A percentile compares a stretch with the other conserved stretches of the same genome.
Conservation (phyloP, 2,797 vertebrate species). For the Salarias fasciatus region DNA sequence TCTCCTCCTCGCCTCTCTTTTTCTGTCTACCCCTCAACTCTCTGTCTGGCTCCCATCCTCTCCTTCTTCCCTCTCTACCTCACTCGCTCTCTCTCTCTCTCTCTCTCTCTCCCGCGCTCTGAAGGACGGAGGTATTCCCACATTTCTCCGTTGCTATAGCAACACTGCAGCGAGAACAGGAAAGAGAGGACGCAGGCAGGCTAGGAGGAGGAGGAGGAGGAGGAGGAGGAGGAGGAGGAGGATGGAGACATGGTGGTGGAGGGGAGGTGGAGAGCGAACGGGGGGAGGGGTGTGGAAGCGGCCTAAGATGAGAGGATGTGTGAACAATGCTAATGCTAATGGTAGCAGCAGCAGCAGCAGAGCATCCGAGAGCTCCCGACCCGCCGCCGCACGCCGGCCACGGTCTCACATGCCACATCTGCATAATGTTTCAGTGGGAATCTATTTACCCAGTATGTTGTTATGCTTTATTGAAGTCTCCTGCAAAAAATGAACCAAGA, state of each 20-base stretch:
- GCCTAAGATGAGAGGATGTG: constrained; percentile 69
- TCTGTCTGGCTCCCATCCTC: constrained; percentile 50
- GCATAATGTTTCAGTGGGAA: constrained; percentile 53
- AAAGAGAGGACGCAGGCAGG: constrained; percentile 73
- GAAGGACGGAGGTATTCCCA: constrained; percentile 89
- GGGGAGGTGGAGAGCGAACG: constrained; percentile 20
- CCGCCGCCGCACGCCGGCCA: constrained; percentile 33
- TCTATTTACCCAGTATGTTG: constrained; percentile 32
- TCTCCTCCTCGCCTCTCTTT: constrained; percentile 30
- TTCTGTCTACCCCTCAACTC: constrained; percentile 41
- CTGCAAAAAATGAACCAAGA: constrained; percentile 22
- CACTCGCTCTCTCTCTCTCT: constrained; percentile 24
- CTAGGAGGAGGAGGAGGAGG: constrained; percentile 55
- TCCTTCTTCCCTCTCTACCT: constrained; percentile 31
- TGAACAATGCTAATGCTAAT: constrained; percentile 80
- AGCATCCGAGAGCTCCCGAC: constrained; percentile 52
- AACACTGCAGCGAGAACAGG: constrained; percentile 84
- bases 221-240: constrained; percentile 42
- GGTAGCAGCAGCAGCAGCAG: constrained; percentile 35
- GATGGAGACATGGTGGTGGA: constrained; percentile 56
- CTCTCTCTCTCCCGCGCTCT: constrained; percentile 55
- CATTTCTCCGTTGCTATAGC: constrained; percentile 87
- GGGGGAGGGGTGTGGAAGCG: constrained; percentile 48
- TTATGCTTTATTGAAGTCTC: constrained; percentile 22
- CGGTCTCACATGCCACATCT: constrained; percentile 60